Evolutionary conservation across 2,888 invertebrate genomes (phyloP).

Genomic region (Tenthredo amoena): DNA sequence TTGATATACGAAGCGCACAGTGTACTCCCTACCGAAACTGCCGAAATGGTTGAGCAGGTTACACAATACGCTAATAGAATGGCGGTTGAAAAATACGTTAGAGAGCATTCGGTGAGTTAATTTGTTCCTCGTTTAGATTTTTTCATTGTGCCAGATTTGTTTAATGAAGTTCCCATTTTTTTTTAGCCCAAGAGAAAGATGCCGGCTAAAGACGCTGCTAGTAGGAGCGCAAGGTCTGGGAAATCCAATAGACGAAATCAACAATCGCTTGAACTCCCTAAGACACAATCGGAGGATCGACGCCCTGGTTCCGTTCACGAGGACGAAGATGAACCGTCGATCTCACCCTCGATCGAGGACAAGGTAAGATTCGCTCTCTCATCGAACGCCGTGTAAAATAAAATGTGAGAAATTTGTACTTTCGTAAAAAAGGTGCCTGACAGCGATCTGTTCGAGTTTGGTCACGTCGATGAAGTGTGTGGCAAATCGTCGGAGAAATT

Average conservation of each 20-base stretch:
- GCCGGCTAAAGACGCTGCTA: conserved; percentile 54
- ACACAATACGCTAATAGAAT: conserved; percentile 86
- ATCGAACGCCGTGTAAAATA: not conserved
- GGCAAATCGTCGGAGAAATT: conserved; percentile 78
- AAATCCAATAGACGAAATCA: conserved; percentile 58
- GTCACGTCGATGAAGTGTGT: conserved; percentile 82
- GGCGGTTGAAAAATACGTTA: conserved; percentile 85
- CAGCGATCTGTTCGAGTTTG: conserved; percentile 85
- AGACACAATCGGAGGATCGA: conserved; percentile 55
- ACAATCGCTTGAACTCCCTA: conserved; percentile 54
- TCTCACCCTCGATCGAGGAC: conserved; percentile 55
- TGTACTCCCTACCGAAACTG: conserved; percentile 87
- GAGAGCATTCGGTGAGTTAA: conserved; percentile 71
- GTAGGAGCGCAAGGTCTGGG: conserved; percentile 53
- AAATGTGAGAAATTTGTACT: not conserved
- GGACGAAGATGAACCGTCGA: conserved; percentile 58
- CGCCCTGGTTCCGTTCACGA: conserved; percentile 58
- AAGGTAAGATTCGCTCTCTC: conserved; percentile 53
- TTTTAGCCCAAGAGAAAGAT: conserved; percentile 60
- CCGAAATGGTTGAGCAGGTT: conserved; percentile 85
- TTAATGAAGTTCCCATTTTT: not conserved
- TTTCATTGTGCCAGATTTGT: not conserved
- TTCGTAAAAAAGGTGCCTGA: conserved; percentile 81
- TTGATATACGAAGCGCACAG: conserved; percentile 92
- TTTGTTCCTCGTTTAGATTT: not conserved